A percentile compares a stretch with the other conserved stretches of the same genome.
Conservation (phyloP, 2,888 invertebrate species). For the Drosophila ustulata region DNA sequence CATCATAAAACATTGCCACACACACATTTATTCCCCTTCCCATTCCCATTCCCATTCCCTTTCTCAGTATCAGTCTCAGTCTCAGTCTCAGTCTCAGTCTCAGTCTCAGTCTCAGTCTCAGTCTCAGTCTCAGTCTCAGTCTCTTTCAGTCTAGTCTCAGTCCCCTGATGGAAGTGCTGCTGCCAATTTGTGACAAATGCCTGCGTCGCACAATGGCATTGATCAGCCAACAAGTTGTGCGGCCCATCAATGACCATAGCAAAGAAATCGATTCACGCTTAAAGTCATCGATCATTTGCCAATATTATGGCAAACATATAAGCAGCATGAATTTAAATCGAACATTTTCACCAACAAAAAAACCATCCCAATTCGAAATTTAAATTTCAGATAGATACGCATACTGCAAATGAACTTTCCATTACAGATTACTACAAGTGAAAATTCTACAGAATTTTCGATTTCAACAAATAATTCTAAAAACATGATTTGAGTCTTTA, state of each 20-base stretch:
- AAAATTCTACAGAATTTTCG: no score
- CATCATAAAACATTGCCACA: slow-evolving; percentile 22
- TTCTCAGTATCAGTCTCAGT: neutral
- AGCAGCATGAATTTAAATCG: no score
- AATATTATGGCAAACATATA: neutral
- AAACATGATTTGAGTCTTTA: no score
- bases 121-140: neutral
- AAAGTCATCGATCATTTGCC: slow-evolving; percentile 39
- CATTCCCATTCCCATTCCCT: neutral
- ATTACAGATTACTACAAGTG: no score
- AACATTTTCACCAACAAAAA: no score
- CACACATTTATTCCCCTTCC: neutral
- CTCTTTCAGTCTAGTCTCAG: slow-evolving; percentile 27
- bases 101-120: neutral
- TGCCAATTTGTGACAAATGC: slow-evolving; percentile 65
- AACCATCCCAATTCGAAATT: no score
- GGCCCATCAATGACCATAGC: neutral
- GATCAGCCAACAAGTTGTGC: slow-evolving; percentile 52
- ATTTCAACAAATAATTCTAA: no score
- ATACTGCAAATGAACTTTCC: no score
- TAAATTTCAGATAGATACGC: no score
- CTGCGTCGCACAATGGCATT: slow-evolving; percentile 35
- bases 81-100: neutral
- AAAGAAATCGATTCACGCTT: neutral
- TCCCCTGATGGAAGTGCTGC: slow-evolving; percentile 43